Conservation (phyloP, 1,140 invertebrate species). For the Fopius arisanus region DNA sequence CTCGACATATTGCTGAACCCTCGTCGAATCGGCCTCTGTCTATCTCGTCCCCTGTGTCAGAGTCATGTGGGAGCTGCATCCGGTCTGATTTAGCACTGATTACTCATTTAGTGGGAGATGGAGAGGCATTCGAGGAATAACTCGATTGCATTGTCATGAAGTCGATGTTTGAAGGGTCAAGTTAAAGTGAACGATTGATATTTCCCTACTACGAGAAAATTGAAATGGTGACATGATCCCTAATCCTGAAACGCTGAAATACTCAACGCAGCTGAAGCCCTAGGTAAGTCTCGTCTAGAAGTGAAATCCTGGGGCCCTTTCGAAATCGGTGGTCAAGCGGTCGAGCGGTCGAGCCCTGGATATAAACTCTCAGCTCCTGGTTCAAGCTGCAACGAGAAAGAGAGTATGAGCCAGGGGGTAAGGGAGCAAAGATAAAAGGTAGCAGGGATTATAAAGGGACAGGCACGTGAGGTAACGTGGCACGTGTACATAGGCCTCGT, state of each 20-base stretch:
- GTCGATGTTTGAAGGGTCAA: too few species aligned
- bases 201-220: too few species aligned
- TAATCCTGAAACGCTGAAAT: background rate
- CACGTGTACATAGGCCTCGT: conserved; percentile 9
- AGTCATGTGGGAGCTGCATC: background rate
- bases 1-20: conserved; percentile 11
- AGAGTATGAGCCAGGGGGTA: too few species aligned
- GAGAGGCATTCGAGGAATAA: background rate
- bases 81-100: background rate
- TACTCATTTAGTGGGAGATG: background rate
- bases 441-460: conserved; percentile 9
- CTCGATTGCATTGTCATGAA: too few species aligned
- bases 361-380: too few species aligned
- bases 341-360: too few species aligned
- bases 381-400: background rate
- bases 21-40: background rate
- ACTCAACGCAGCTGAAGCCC: background rate
- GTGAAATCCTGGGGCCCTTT: conserved; percentile 5
- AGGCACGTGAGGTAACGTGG: conserved; percentile 16
- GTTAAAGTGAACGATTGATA: too few species aligned
- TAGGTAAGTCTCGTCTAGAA: background rate
- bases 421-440: background rate
- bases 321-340: background rate
- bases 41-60: background rate
- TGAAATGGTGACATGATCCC: too few species aligned